A percentile compares a stretch with the other conserved stretches of the same genome.
phyloP scores from a whole-genome alignment of 2,888 invertebrate genomes.

The Scelioninae gen. 2 region DNA sequence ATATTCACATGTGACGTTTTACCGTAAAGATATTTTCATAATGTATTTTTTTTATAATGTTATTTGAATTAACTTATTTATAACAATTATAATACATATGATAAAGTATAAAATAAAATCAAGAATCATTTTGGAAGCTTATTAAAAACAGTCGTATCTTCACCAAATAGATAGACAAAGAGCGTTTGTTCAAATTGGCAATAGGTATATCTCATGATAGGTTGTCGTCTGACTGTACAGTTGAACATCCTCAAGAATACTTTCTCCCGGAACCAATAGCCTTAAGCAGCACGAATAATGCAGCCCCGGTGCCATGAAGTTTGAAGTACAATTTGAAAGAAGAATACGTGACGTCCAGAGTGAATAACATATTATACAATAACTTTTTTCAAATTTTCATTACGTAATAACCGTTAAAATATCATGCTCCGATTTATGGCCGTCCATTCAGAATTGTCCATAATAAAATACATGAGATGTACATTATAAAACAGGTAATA shows the following conservation, averaged over 20 bases:
- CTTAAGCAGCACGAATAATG: constrained; percentile 33
- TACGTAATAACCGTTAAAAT: constrained; percentile 21
- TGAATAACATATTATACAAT: constrained; percentile 32
- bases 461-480: constrained; percentile 6
- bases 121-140: no score
- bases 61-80: no score
- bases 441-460: background rate
- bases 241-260: constrained; percentile 52
- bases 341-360: constrained; percentile 27
- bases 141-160: no score
- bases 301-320: constrained; percentile 29
- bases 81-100: no score
- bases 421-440: constrained; percentile 15
- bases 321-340: constrained; percentile 35
- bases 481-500: background rate
- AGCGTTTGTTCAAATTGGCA: constrained; percentile 30
- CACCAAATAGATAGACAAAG: no score
- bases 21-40: no score
- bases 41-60: no score
- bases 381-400: constrained; percentile 17
- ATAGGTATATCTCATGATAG: constrained; percentile 29
- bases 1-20: no score
- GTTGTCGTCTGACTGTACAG: constrained; percentile 11
- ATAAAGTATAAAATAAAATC: no score
- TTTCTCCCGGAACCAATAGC: constrained; percentile 58